Percentiles rank a stretch among this genome's conserved stretches.
Conservation (phyloP, 2,888 invertebrate genomes). For the Caenorhabditis afra region DNA sequence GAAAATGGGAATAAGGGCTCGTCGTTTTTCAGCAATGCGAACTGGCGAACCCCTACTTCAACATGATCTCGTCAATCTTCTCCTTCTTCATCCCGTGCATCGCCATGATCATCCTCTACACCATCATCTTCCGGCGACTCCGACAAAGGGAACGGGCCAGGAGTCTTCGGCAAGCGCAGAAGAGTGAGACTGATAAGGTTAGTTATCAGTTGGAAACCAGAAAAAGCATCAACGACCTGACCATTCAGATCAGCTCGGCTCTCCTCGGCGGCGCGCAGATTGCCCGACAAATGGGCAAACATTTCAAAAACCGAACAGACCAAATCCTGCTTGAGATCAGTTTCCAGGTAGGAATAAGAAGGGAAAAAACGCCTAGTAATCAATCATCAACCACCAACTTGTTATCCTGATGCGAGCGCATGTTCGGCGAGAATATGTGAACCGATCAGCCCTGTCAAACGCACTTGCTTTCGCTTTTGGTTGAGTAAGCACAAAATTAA, state of each 20-base stretch:
- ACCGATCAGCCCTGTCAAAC: slow-evolving; percentile 48
- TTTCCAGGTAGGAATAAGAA: slow-evolving; percentile 69
- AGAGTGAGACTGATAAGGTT: slow-evolving; percentile 66
- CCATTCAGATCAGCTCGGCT: slow-evolving; percentile 74
- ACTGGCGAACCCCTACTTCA: slow-evolving; percentile 98
- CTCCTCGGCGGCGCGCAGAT: slow-evolving; percentile 78
- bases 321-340: slow-evolving; percentile 78
- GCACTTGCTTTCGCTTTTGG: slow-evolving; percentile 33
- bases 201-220: not conserved
- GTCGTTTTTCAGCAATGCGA: slow-evolving; percentile 84
- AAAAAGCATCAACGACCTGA: not conserved
- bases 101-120: slow-evolving; percentile 93
- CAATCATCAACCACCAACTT: slow-evolving; percentile 49
- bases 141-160: slow-evolving; percentile 80
- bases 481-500: slow-evolving; percentile 17
- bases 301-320: slow-evolving; percentile 77
- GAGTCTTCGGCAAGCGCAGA: slow-evolving; percentile 63
- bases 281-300: slow-evolving; percentile 76
- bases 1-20: not conserved
- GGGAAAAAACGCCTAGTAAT: slow-evolving; percentile 1
- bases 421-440: slow-evolving; percentile 19
- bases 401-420: slow-evolving; percentile 7
- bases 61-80: slow-evolving; percentile 96
- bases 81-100: slow-evolving; percentile 99
- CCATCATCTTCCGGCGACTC: slow-evolving; percentile 90